Conservation (phyloP, 2,113 vertebrate genomes). For the Polypterus senegalus region DNA sequence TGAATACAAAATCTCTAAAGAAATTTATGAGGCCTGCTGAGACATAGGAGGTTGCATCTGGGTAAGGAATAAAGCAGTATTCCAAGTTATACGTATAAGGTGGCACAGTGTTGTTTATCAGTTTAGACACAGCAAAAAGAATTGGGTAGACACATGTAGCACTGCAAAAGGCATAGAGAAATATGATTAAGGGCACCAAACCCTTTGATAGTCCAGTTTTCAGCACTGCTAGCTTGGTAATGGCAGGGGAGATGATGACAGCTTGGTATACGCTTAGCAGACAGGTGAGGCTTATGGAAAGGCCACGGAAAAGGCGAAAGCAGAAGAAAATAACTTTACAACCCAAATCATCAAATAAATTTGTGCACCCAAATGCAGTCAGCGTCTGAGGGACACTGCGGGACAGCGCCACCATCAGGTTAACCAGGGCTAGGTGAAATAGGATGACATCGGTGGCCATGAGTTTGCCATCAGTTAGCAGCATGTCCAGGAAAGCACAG, state of each 20-base stretch:
- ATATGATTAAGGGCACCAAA: slow-evolving; percentile 4
- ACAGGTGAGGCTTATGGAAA: slow-evolving; percentile 15
- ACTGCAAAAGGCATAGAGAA: slow-evolving; percentile 6
- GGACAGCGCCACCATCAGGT: slow-evolving; percentile 13
- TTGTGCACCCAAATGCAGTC: slow-evolving; percentile 8
- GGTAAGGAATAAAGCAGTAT: slow-evolving; percentile 13
- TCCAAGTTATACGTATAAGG: slow-evolving; percentile 11
- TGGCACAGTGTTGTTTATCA: slow-evolving; percentile 9
- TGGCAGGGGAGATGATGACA: slow-evolving; percentile 10
- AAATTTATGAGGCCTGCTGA: slow-evolving; percentile 12
- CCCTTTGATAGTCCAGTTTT: slow-evolving; percentile 9
- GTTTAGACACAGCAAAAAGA: slow-evolving; percentile 6
- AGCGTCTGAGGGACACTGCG: slow-evolving; percentile 13
- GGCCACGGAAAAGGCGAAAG: slow-evolving; percentile 8
- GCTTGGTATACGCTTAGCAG: slow-evolving; percentile 13
- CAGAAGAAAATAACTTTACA: slow-evolving; percentile 14
- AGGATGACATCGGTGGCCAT: slow-evolving; percentile 7
- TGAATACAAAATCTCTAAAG: slow-evolving; percentile 14
- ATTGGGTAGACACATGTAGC: not conserved
- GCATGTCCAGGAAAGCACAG: not conserved
- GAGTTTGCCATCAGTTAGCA: slow-evolving; percentile 10
- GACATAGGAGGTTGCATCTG: slow-evolving; percentile 4
- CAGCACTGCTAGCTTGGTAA: slow-evolving; percentile 2
- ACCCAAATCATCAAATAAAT: slow-evolving; percentile 15
- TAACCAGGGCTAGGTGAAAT: slow-evolving; percentile 8